phyloP scores from a whole-genome alignment of 2,888 invertebrate genomes.

The Cynaeus angustus region DNA sequence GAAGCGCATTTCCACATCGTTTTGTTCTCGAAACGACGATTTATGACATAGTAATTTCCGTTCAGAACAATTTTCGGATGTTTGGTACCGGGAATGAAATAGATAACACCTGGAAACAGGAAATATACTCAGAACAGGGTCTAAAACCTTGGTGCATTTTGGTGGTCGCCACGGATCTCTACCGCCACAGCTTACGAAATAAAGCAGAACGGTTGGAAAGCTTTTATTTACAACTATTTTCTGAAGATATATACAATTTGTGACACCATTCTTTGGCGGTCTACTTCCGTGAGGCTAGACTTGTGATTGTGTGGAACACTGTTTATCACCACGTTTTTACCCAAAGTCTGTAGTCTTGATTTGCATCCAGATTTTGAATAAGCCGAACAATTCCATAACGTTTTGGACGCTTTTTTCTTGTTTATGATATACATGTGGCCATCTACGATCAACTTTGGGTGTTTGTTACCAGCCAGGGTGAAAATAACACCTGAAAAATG shows the following conservation, averaged over 20 bases:
- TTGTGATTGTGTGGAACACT: constrained; percentile 58
- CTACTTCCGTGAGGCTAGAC: constrained; percentile 48
- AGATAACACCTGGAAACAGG: constrained; percentile 48
- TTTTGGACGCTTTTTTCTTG: constrained; percentile 58
- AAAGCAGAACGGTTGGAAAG: no score
- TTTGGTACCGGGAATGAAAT: constrained; percentile 49
- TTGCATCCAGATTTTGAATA: constrained; percentile 62
- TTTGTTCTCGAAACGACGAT: constrained; percentile 33
- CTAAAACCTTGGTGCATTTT: no score
- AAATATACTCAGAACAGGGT: not conserved
- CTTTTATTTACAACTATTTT: not conserved
- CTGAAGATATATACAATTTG: constrained; percentile 57
- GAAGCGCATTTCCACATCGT: constrained; percentile 49
- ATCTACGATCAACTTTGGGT: constrained; percentile 62
- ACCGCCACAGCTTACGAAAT: no score
- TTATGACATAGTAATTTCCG: constrained; percentile 41
- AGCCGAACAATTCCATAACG: constrained; percentile 60
- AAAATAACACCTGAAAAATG: constrained; percentile 49
- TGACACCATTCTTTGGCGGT: constrained; percentile 55
- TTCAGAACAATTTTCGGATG: constrained; percentile 50
- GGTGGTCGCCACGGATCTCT: no score
- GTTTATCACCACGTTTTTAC: constrained; percentile 58
- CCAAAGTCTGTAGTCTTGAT: constrained; percentile 59
- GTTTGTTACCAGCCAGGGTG: constrained; percentile 59
- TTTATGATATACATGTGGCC: constrained; percentile 61